Conservation (phyloP, 1,140 invertebrate species). For the Scaptomyza graminum region DNA sequence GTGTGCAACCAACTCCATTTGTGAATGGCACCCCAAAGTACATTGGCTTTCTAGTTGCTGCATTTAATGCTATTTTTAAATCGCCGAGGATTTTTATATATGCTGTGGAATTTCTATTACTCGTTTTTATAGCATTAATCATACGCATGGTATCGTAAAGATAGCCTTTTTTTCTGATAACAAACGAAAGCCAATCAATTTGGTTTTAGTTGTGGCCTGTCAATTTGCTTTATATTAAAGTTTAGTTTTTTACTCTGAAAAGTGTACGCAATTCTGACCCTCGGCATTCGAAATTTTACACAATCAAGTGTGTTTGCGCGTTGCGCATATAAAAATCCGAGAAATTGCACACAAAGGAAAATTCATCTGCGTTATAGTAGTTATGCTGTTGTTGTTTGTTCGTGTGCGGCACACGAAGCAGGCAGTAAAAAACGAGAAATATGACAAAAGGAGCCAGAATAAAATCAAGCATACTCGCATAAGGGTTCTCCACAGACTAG, state of each 20-base stretch:
- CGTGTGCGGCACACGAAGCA: conserved; percentile 3
- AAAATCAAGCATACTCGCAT: conserved; percentile 6
- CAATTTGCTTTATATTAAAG: conserved; percentile 56
- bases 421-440: background rate
- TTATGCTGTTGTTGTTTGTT: conserved; percentile 6
- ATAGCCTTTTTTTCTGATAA: background rate
- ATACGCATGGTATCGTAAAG: too few relatives aligned
- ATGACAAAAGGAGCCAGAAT: background rate
- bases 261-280: conserved; percentile 4
- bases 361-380: conserved; percentile 23
- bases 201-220: conserved; percentile 45
- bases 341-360: conserved; percentile 23
- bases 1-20: conserved; percentile 8
- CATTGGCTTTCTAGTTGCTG: conserved; percentile 27
- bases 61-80: background rate
- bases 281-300: conserved; percentile 6
- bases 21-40: conserved; percentile 32
- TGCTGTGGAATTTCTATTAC: too few relatives aligned
- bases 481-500: conserved; percentile 1
- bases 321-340: conserved; percentile 37
- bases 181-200: conserved; percentile 60
- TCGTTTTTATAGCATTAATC: too few relatives aligned
- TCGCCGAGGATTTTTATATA: background rate
- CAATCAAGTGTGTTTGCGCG: conserved; percentile 16
- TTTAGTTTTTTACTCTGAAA: conserved; percentile 22